These are phyloP conservation scores for Caenorhabditis sulstoni DNA, from an alignment of 2,888 invertebrate species.

Conservation along the genomic window DNA sequence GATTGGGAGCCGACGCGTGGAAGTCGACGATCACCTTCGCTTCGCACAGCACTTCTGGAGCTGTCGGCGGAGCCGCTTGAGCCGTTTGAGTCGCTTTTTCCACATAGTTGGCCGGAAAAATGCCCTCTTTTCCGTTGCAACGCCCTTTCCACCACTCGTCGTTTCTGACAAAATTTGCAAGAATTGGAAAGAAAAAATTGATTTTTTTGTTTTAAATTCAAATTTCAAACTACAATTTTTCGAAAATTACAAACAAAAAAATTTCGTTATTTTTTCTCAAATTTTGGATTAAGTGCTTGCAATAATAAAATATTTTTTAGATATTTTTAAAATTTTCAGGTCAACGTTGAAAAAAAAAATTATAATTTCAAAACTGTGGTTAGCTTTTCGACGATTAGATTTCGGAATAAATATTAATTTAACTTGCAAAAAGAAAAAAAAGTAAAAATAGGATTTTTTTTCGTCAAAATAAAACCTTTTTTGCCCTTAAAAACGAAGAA, in stretches of 20 bases:
- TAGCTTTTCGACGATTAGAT: no score
- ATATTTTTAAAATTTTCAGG: no score
- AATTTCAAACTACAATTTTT: no score
- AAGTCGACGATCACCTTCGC: constrained; percentile 66
- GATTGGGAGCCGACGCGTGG: constrained; percentile 90
- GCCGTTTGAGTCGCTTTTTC: constrained; percentile 61
- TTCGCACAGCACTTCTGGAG: constrained; percentile 40
- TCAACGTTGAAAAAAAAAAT: no score
- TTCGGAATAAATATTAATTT: no score
- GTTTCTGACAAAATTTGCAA: constrained; percentile 87
- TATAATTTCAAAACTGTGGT: no score
- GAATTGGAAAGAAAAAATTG: background rate
- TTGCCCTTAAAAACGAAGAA: no score
- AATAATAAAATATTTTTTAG: constrained; percentile 1
- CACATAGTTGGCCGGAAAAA: constrained; percentile 98
- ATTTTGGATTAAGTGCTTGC: background rate
- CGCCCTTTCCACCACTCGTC: constrained; percentile 97
- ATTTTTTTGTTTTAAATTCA: constrained; percentile 1
- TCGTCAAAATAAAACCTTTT: no score
- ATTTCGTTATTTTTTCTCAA: background rate
- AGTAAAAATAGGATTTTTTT: no score
- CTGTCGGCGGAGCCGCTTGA: background rate
- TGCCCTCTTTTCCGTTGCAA: constrained; percentile 88
- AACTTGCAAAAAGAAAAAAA: no score
- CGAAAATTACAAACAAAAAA: no score